Conservation (phyloP, 2,113 vertebrate species). For the Antechinus flavipes region DNA sequence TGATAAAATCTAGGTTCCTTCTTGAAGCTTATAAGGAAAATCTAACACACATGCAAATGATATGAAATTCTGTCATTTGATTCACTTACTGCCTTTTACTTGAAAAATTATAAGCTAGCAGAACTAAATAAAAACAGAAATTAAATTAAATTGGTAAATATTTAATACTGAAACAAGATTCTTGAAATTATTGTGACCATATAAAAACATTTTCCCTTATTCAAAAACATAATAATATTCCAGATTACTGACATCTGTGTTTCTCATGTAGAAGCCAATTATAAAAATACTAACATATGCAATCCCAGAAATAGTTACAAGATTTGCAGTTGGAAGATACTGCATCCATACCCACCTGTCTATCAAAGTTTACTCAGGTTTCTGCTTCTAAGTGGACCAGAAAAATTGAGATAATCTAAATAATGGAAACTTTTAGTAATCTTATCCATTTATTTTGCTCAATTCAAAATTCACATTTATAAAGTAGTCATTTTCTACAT, state of each 20-base stretch:
- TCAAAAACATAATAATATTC: conserved; percentile 74
- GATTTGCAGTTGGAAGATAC: conserved; percentile 66
- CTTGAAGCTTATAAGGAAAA: not conserved
- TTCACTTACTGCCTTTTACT: conserved; percentile 12
- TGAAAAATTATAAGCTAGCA: conserved; percentile 64
- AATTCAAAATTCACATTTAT: conserved; percentile 44
- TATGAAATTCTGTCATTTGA: not conserved
- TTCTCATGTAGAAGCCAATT: conserved; percentile 79
- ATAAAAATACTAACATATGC: conserved; percentile 83
- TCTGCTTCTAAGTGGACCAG: conserved; percentile 40
- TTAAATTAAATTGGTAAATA: conserved; percentile 48
- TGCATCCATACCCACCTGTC: conserved; percentile 59
- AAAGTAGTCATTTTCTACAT: conserved; percentile 8
- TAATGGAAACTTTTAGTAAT: not conserved
- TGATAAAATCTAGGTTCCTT: not conserved
- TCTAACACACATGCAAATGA: not conserved
- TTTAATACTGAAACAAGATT: conserved; percentile 57
- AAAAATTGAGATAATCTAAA: not conserved
- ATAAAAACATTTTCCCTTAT: conserved; percentile 61
- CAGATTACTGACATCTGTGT: conserved; percentile 79
- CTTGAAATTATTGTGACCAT: conserved; percentile 72
- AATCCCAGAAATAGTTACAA: conserved; percentile 75
- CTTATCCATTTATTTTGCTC: not conserved
- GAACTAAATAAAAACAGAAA: conserved; percentile 61
- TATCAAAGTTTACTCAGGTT: conserved; percentile 52